Conservation (phyloP, 92 coral and sea anemone genomes). For the Plumapathes pennacea region DNA sequence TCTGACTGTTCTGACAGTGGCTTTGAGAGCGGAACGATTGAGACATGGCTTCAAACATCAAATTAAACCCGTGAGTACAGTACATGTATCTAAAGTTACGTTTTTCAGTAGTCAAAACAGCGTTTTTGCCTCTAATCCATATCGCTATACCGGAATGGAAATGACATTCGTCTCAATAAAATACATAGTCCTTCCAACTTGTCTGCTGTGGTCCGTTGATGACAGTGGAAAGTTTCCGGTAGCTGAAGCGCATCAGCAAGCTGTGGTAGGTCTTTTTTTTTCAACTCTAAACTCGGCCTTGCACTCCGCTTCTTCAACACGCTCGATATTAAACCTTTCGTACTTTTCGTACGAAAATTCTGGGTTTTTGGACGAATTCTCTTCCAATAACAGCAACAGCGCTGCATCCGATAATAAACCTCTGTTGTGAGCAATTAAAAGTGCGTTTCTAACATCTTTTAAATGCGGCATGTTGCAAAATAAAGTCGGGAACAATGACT, state of each 20-base stretch:
- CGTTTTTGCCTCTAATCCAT: too few species aligned
- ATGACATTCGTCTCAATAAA: background rate
- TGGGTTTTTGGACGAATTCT: background rate
- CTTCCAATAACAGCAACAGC: background rate
- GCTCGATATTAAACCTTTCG: background rate
- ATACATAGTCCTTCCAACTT: conserved; percentile 6
- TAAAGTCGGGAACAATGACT: too few species aligned
- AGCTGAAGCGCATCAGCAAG: conserved; percentile 9
- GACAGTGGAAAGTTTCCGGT: conserved; percentile 3
- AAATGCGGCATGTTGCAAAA: too few species aligned
- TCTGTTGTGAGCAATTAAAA: too few species aligned
- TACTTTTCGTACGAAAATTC: conserved; percentile 10
- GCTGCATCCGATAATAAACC: too few species aligned
- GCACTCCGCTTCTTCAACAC: conserved; percentile 3
- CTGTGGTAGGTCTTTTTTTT: conserved; percentile 3
- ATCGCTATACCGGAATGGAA: conserved; percentile 9
- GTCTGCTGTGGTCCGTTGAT: conserved; percentile 2
- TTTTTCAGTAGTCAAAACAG: too few species aligned
- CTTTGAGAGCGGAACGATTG: too few species aligned
- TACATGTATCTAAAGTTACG: too few species aligned
- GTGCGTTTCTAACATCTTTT: too few species aligned
- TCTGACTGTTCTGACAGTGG: too few species aligned
- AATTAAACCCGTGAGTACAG: too few species aligned
- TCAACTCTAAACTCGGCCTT: conserved; percentile 6
- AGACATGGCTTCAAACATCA: too few species aligned